Percentiles rank a stretch among this genome's conserved stretches.
phyloP scores from a whole-genome alignment of 2,113 vertebrate species.

The Microcebus ravelobensis region DNA sequence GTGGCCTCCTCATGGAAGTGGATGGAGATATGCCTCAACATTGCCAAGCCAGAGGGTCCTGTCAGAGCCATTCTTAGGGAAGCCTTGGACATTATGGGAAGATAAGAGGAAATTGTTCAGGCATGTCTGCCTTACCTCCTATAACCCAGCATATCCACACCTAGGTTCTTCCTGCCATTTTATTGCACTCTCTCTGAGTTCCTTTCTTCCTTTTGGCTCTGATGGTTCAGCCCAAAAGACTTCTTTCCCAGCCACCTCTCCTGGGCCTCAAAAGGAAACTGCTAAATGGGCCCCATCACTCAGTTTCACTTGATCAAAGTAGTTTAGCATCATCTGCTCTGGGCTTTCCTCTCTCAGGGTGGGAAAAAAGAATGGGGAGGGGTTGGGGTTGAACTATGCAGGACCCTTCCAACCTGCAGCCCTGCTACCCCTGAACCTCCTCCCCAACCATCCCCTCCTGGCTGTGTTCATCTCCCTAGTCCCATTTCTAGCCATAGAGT shows the following conservation, averaged over 20 bases:
- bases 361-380: neutral
- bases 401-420: neutral
- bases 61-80: neutral
- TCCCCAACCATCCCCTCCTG: neutral
- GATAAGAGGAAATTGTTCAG: constrained; percentile 10
- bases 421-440: neutral
- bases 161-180: constrained; percentile 43
- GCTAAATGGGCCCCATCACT: neutral
- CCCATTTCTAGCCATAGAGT: neutral
- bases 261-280: constrained; percentile 24
- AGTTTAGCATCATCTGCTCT: neutral
- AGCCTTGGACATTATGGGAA: neutral
- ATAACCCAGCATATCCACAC: neutral
- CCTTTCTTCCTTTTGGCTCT: constrained; percentile 36
- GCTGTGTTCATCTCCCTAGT: neutral
- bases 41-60: neutral
- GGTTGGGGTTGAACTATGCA: neutral
- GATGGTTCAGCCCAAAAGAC: constrained; percentile 22
- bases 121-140: neutral
- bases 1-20: neutral
- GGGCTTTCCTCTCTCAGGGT: neutral
- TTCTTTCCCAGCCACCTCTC: constrained; percentile 5
- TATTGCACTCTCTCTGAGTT: neutral
- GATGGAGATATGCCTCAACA: neutral
- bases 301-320: constrained; percentile 40